These are phyloP conservation scores for Sebastolobus altivelis DNA, from an alignment of 2,797 vertebrate genomes.

Conservation along the genomic window DNA sequence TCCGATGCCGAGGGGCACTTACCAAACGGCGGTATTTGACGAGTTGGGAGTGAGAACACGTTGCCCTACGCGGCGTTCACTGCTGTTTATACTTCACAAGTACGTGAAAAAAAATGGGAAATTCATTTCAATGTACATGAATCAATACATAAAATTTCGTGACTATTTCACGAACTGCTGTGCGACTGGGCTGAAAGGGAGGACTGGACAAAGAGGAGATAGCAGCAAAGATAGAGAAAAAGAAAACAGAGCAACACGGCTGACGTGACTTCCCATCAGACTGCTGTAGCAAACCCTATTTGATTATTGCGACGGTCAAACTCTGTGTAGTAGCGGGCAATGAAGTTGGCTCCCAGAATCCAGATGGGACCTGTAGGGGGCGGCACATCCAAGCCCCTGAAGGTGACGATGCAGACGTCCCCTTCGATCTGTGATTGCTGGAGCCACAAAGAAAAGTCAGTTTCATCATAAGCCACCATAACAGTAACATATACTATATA, in stretches of 20 bases:
- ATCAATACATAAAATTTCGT: no score
- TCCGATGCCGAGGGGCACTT: no score
- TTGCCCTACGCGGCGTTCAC: no score
- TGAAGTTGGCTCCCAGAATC: constrained; percentile 96
- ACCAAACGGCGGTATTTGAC: no score
- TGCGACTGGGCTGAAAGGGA: not conserved
- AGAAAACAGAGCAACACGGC: not conserved
- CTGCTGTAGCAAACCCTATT: constrained; percentile 94
- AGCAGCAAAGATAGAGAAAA: constrained; percentile 26
- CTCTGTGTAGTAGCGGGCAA: constrained; percentile 95
- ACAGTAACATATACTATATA: no score
- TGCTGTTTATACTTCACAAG: no score
- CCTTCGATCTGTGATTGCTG: constrained; percentile 90
- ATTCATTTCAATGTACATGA: no score
- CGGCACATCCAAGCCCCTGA: constrained; percentile 91
- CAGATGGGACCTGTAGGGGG: constrained; percentile 93
- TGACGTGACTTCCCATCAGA: constrained; percentile 77
- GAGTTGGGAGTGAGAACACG: no score
- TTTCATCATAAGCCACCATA: not conserved
- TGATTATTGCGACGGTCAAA: constrained; percentile 94
- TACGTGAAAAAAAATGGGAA: no score
- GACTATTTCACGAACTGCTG: no score
- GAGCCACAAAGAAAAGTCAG: constrained; percentile 6
- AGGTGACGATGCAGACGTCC: constrained; percentile 90
- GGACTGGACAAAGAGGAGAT: not conserved